Evolutionary conservation across 2,797 vertebrate genomes (phyloP).

Genomic region (Phalanger gymnotis): DNA sequence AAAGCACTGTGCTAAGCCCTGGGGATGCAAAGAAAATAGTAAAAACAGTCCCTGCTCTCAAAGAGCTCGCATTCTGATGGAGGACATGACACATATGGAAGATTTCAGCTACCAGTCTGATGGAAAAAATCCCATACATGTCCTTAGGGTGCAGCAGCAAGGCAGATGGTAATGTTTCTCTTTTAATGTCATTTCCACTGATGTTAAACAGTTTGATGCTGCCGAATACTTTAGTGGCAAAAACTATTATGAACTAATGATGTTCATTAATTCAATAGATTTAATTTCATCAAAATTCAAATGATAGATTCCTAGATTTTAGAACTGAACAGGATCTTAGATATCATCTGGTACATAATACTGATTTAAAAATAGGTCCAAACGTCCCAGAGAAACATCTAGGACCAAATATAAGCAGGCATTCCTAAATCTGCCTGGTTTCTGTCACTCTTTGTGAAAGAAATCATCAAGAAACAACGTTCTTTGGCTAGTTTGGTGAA

Average conservation of each 20-base stretch:
- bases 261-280: background rate
- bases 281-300: background rate
- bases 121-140: background rate
- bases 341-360: background rate
- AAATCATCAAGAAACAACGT: background rate
- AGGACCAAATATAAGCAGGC: background rate
- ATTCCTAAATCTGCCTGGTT: background rate
- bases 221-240: background rate
- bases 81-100: background rate
- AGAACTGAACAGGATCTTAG: background rate
- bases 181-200: background rate
- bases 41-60: background rate
- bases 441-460: background rate
- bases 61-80: background rate
- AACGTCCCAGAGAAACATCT: background rate
- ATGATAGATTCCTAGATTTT: background rate
- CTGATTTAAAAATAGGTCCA: background rate
- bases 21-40: background rate
- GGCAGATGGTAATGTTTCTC: background rate
- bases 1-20: background rate
- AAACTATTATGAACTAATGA: slow-evolving; percentile 36
- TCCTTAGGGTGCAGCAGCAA: background rate
- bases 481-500: background rate
- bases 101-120: background rate
- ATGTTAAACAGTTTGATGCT: background rate